phyloP scores from a whole-genome alignment of 2,113 vertebrate genomes.

The Pithys albifrons region DNA sequence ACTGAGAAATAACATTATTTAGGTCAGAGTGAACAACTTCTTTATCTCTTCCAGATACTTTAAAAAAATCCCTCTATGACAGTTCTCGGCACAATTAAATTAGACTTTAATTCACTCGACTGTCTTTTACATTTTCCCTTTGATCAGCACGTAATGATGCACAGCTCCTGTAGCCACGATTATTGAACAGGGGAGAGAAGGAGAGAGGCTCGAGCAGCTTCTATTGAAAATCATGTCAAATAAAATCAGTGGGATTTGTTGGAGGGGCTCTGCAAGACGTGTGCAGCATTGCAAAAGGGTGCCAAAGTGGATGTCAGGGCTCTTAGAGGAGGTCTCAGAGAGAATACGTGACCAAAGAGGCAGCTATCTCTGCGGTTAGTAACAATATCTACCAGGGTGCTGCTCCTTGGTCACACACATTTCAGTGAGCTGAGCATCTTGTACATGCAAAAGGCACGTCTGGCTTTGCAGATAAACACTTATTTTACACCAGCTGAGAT shows the following conservation, averaged over 20 bases:
- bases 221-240: conserved; percentile 17
- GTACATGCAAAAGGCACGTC: neutral
- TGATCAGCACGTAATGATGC: conserved; percentile 29
- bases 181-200: conserved; percentile 17
- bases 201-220: neutral
- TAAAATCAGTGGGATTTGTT: conserved; percentile 50
- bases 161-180: conserved; percentile 1
- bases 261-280: conserved; percentile 29
- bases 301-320: neutral
- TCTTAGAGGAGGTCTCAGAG: neutral
- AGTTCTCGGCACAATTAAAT: conserved; percentile 52
- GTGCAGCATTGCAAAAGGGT: neutral
- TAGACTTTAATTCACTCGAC: conserved; percentile 46
- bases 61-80: neutral
- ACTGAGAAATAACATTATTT: neutral
- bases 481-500: neutral
- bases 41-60: conserved; percentile 1
- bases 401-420: neutral
- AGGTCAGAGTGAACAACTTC: conserved; percentile 11
- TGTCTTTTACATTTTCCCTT: conserved; percentile 36
- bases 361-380: neutral
- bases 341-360: neutral
- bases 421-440: neutral
- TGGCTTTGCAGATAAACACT: neutral
- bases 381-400: neutral